Conservation (phyloP, 2,797 vertebrate genomes). For the Mallotus villosus region DNA sequence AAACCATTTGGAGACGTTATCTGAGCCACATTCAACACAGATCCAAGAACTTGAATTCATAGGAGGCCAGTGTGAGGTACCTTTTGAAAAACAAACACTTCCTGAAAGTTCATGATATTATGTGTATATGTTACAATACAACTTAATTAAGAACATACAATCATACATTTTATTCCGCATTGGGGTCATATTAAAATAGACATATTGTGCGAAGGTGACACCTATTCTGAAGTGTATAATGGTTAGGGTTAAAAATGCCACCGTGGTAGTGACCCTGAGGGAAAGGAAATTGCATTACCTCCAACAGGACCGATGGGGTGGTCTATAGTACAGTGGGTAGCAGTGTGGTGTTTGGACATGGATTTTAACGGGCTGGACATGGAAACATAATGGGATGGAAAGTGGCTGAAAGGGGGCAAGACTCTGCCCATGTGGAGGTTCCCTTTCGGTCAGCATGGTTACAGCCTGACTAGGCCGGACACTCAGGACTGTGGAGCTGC, state of each 20-base stretch:
- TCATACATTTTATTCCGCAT: constrained; percentile 49
- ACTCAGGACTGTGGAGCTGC: constrained; percentile 60
- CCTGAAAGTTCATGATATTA: constrained; percentile 32
- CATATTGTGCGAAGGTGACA: constrained; percentile 60
- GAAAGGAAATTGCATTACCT: constrained; percentile 57
- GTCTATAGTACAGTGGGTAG: too few relatives aligned
- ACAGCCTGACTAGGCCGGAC: constrained; percentile 14
- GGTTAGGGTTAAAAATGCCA: constrained; percentile 44
- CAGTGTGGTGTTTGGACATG: background rate
- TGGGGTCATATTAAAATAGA: constrained; percentile 33
- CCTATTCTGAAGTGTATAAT: constrained; percentile 40
- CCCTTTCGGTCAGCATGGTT: constrained; percentile 52
- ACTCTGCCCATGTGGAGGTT: constrained; percentile 42
- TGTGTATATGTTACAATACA: constrained; percentile 30
- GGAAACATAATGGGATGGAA: constrained; percentile 25
- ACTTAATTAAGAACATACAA: constrained; percentile 58
- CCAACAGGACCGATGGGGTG: constrained; percentile 39
- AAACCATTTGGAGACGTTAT: constrained; percentile 50
- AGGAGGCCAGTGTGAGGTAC: constrained; percentile 40
- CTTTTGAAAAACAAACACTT: constrained; percentile 46
- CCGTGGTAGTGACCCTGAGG: constrained; percentile 44
- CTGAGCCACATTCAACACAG: constrained; percentile 47
- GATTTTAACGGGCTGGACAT: constrained; percentile 38
- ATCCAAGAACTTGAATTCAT: constrained; percentile 29
- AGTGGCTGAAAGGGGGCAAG: constrained; percentile 16